phyloP scores from a whole-genome alignment of 2,113 vertebrate species.

The Clarias macrocephalus region DNA sequence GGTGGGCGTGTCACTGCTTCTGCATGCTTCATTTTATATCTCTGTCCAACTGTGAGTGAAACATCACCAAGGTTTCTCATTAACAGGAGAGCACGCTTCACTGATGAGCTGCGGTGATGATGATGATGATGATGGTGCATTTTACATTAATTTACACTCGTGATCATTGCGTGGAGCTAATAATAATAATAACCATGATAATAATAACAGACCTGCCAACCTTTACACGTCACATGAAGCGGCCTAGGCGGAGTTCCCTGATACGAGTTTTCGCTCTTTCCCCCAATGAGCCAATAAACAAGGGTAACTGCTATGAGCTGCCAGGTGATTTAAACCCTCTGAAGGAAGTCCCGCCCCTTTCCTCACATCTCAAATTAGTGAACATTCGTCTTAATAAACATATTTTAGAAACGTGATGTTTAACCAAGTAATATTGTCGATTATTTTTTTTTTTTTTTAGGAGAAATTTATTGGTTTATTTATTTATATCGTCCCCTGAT shows the following conservation, averaged over 20 bases:
- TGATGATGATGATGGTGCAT: neutral
- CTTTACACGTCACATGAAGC: neutral
- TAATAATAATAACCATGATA: neutral
- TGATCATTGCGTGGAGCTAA: neutral
- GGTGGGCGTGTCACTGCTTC: slow-evolving; percentile 38
- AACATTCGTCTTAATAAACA: neutral
- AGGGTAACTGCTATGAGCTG: neutral
- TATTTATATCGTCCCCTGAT: no score
- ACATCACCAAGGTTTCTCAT: slow-evolving; percentile 9
- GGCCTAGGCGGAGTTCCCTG: neutral
- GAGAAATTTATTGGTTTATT: neutral
- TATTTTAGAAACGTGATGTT: neutral
- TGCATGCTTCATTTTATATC: slow-evolving; percentile 63
- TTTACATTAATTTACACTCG: neutral
- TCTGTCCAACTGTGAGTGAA: slow-evolving; percentile 23
- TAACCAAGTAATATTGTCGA: neutral
- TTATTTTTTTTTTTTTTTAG: neutral
- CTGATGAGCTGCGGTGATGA: neutral
- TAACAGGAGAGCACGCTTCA: slow-evolving; percentile 50
- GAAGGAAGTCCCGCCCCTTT: neutral
- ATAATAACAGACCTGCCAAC: neutral
- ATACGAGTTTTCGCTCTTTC: neutral
- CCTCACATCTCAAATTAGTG: neutral
- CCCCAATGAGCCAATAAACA: neutral
- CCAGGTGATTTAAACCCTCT: neutral